These are phyloP conservation scores for Python bivittatus DNA, from an alignment of 2,113 vertebrate species.

Conservation along the genomic window DNA sequence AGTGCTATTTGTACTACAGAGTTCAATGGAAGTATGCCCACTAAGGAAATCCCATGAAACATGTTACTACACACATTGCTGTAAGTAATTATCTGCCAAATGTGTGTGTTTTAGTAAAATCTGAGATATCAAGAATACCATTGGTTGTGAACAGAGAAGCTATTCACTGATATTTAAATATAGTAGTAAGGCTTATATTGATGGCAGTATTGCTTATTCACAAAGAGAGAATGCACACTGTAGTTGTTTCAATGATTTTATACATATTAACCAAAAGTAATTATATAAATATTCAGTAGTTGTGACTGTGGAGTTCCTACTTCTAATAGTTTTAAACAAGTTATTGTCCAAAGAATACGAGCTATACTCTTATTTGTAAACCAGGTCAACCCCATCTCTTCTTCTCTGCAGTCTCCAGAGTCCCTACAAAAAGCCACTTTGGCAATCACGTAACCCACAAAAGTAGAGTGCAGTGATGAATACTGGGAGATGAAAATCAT, in stretches of 20 bases:
- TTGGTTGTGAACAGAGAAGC: background rate
- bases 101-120: background rate
- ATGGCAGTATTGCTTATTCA: background rate
- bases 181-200: background rate
- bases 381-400: background rate
- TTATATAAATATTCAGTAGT: background rate
- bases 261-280: background rate
- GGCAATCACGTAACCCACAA: background rate
- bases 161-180: background rate
- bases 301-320: background rate
- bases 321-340: background rate
- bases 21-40: background rate
- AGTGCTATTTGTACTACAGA: background rate
- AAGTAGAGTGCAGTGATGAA: background rate
- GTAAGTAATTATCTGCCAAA: background rate
- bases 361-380: background rate
- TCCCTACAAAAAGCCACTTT: background rate
- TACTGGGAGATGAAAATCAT: background rate
- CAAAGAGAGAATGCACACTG: background rate
- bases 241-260: background rate
- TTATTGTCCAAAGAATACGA: background rate
- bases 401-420: background rate
- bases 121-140: conserved; percentile 7
- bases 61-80: background rate
- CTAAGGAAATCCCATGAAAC: background rate